These are phyloP conservation scores for Clavelina lepadiformis DNA, from an alignment of 23 tunicate genomes.

Conservation along the genomic window DNA sequence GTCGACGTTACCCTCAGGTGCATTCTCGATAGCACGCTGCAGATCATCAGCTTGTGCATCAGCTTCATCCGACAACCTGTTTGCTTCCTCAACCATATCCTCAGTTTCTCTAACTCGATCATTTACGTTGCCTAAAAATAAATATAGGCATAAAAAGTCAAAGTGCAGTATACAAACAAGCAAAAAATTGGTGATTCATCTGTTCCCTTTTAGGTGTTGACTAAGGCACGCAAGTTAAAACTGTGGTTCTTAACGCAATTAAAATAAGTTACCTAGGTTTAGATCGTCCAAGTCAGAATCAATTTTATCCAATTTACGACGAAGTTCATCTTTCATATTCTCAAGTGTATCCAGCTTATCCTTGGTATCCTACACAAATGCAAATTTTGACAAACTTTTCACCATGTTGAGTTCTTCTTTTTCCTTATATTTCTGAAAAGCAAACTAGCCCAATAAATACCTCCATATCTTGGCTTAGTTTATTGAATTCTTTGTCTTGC, in stretches of 20 bases:
- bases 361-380: neutral
- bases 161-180: neutral
- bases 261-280: neutral
- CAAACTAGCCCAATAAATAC: neutral
- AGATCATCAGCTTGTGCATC: constrained; percentile 27
- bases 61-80: constrained; percentile 14
- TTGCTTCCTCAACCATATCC: constrained; percentile 6
- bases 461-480: constrained; percentile 13
- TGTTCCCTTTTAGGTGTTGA: too few species aligned
- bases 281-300: neutral
- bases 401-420: too few species aligned
- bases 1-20: constrained; percentile 50
- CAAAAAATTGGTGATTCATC: neutral
- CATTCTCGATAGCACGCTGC: constrained; percentile 31
- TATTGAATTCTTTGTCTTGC: neutral
- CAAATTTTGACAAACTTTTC: too few species aligned
- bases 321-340: neutral
- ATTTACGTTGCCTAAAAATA: constrained; percentile 27
- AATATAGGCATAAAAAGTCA: neutral
- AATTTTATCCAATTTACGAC: neutral
- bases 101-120: neutral
- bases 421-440: neutral
- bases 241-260: neutral
- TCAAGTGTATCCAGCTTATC: neutral
- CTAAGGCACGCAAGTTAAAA: too few species aligned